phyloP scores from a whole-genome alignment of 2,113 vertebrate species.

The Microtus pennsylvanicus region DNA sequence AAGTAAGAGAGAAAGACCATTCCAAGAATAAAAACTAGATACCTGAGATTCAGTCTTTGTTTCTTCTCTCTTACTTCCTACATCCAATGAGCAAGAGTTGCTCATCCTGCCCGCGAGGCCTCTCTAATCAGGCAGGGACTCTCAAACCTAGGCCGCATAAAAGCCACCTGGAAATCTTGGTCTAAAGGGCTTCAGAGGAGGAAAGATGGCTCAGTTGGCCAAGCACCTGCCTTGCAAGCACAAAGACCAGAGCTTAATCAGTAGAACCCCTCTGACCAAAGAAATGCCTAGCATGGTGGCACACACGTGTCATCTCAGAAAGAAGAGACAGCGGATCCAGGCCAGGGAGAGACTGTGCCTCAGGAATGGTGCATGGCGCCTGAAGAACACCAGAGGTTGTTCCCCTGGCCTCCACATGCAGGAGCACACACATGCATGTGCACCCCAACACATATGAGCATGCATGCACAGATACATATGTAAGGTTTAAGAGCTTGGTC shows the following conservation, averaged over 20 bases:
- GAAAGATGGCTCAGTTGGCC: neutral
- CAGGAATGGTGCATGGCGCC: no score
- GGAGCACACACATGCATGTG: neutral
- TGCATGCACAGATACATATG: neutral
- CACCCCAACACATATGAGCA: neutral
- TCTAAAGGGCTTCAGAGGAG: neutral
- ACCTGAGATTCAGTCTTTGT: neutral
- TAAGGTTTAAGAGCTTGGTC: neutral
- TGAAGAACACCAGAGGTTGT: neutral
- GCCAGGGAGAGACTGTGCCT: neutral
- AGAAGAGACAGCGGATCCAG: neutral
- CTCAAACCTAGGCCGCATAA: conserved; percentile 26
- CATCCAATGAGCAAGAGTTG: neutral
- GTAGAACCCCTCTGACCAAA: neutral
- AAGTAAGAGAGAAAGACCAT: conserved; percentile 3
- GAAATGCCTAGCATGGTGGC: neutral
- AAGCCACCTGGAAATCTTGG: neutral
- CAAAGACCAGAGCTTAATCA: neutral
- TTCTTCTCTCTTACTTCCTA: conserved; percentile 26
- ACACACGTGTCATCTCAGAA: neutral
- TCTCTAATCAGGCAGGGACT: conserved; percentile 13
- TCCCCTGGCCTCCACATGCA: neutral
- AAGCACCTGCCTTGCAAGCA: neutral
- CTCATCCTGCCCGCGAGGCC: conserved; percentile 14
- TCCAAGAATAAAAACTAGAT: conserved; percentile 37